These are phyloP conservation scores for Halocynthia aurantium DNA, from an alignment of 23 tunicate genomes.

Conservation along the genomic window DNA sequence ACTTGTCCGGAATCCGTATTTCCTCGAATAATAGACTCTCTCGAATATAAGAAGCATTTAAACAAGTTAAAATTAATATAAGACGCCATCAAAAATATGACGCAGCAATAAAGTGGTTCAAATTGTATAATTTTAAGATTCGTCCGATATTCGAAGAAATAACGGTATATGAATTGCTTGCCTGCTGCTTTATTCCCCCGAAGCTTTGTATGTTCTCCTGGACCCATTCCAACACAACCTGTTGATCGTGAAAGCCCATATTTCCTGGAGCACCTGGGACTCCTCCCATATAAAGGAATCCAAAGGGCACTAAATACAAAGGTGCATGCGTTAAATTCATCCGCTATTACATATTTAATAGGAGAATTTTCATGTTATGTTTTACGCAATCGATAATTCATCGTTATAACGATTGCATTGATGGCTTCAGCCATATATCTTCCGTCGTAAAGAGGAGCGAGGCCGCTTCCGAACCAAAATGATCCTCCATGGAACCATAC, in stretches of 20 bases:
- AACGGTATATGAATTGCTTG: not conserved
- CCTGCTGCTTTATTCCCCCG: slow-evolving; percentile 49
- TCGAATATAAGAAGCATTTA: no score
- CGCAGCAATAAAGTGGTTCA: no score
- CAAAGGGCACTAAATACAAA: slow-evolving; percentile 49
- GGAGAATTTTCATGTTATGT: not conserved
- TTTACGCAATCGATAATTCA: slow-evolving; percentile 61
- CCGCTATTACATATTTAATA: no score
- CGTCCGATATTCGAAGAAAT: not conserved
- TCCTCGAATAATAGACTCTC: no score
- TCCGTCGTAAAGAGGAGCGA: slow-evolving; percentile 55
- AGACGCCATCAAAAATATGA: no score
- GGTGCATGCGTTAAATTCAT: not conserved
- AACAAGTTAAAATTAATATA: no score
- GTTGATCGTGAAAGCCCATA: slow-evolving; percentile 66
- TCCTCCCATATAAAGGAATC: slow-evolving; percentile 40
- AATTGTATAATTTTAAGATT: no score
- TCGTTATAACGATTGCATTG: slow-evolving; percentile 41
- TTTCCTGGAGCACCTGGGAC: slow-evolving; percentile 55
- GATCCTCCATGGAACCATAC: slow-evolving; percentile 78
- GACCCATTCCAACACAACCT: slow-evolving; percentile 56
- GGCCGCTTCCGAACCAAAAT: slow-evolving; percentile 67
- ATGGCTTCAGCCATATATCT: slow-evolving; percentile 31
- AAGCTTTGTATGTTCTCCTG: slow-evolving; percentile 55
- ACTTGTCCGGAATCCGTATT: no score